Conservation (phyloP, 2,113 vertebrate species). For the Crocuta crocuta region DNA sequence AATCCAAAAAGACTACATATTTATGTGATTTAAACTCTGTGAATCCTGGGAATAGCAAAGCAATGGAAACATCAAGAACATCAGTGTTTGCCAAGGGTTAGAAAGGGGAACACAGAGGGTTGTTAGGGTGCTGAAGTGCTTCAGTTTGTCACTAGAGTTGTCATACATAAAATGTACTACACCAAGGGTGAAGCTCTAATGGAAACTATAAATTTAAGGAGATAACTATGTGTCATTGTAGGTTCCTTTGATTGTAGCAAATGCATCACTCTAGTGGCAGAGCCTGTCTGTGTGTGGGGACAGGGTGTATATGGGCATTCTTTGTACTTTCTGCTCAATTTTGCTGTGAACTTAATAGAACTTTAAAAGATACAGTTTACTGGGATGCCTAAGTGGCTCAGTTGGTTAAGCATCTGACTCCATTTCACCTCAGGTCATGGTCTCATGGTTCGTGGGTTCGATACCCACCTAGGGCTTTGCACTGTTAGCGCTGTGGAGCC, state of each 20-base stretch:
- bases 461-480: too few species aligned
- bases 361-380: not conserved
- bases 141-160: not conserved
- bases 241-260: not conserved
- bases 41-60: not conserved
- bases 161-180: not conserved
- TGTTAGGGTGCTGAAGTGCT: not conserved
- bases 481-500: too few species aligned
- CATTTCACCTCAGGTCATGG: too few species aligned
- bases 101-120: not conserved
- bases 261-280: not conserved
- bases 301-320: too few species aligned
- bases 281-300: not conserved
- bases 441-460: too few species aligned
- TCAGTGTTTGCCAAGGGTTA: not conserved
- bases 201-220: not conserved
- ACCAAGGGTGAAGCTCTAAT: not conserved
- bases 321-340: not conserved
- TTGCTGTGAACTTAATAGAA: not conserved
- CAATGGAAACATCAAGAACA: not conserved
- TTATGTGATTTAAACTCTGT: not conserved
- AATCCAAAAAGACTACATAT: not conserved
- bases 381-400: too few species aligned
- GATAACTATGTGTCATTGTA: not conserved
- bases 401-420: too few species aligned